These are phyloP conservation scores for Passer domesticus DNA, from an alignment of 2,113 vertebrate species.

Conservation along the genomic window DNA sequence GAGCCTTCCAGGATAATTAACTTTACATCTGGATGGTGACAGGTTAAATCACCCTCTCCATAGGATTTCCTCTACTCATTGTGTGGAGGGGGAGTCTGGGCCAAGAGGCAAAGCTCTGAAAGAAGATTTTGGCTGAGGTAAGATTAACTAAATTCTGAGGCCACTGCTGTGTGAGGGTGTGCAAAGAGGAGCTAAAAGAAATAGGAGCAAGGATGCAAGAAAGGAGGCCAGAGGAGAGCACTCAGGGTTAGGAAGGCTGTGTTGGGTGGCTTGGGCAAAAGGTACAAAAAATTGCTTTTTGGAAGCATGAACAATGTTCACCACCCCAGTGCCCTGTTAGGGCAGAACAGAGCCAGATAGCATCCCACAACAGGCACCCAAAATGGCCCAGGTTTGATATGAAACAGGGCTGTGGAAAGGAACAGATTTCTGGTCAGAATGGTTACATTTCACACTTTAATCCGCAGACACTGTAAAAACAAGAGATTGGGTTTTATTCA, in stretches of 20 bases:
- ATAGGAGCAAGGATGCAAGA: background rate
- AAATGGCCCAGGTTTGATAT: conserved; percentile 8
- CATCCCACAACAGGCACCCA: background rate
- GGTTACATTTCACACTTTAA: conserved; percentile 30
- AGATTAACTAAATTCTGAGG: background rate
- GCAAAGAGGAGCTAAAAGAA: background rate
- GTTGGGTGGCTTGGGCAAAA: background rate
- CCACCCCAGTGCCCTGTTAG: background rate
- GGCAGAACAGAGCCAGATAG: conserved; percentile 25
- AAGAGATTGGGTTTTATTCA: background rate
- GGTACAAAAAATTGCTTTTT: background rate
- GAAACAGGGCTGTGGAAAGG: background rate
- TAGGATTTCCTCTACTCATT: background rate
- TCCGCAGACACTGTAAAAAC: background rate
- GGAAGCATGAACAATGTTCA: background rate
- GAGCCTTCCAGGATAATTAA: background rate
- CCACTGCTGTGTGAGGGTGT: background rate
- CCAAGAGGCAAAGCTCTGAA: background rate
- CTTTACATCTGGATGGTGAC: background rate
- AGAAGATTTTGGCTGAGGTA: background rate
- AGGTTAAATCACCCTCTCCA: background rate
- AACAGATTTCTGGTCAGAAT: conserved; percentile 4
- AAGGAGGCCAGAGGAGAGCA: background rate
- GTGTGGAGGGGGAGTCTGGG: background rate
- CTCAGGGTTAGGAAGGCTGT: background rate